These are phyloP conservation scores for Scaptodrosophila latifasciaeformis DNA, from an alignment of 2,888 invertebrate species.

Conservation along the genomic window DNA sequence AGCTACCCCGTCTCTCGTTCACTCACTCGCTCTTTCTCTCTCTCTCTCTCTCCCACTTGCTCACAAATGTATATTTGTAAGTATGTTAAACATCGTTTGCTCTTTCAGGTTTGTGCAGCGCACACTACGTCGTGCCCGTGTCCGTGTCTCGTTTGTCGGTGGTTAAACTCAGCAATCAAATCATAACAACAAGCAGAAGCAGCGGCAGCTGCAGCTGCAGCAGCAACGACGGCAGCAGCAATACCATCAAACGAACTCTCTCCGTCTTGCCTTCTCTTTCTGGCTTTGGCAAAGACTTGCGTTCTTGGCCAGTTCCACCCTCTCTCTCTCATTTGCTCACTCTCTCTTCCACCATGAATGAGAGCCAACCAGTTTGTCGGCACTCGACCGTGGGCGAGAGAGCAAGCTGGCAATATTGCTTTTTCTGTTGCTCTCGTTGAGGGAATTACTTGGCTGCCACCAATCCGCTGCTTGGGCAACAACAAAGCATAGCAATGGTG, in stretches of 20 bases:
- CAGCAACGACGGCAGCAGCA: constrained; percentile 14
- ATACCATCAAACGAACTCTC: too few species aligned
- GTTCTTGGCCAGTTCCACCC: too few species aligned
- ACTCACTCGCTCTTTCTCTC: constrained; percentile 25
- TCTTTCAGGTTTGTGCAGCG: constrained; percentile 32
- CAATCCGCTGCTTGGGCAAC: constrained; percentile 55
- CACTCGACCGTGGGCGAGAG: constrained; percentile 15
- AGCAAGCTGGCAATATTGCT: constrained; percentile 21
- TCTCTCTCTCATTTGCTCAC: constrained; percentile 16
- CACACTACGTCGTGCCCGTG: constrained; percentile 34
- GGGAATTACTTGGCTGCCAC: constrained; percentile 28
- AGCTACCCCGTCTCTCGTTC: constrained; percentile 31
- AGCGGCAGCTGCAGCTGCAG: constrained; percentile 20
- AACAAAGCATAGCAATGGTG: constrained; percentile 72
- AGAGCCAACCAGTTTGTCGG: constrained; percentile 34
- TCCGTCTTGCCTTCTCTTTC: too few species aligned
- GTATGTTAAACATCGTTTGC: constrained; percentile 55
- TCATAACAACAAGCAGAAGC: constrained; percentile 58
- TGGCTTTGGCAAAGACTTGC: too few species aligned
- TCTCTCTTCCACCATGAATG: constrained; percentile 9
- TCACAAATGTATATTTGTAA: constrained; percentile 4
- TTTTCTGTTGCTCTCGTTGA: constrained; percentile 26
- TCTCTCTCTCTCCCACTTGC: constrained; percentile 24
- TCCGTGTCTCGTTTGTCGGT: constrained; percentile 71
- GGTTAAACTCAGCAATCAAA: constrained; percentile 70